These are phyloP conservation scores for Camponotus floridanus DNA, from an alignment of 1,140 invertebrate genomes.

Conservation along the genomic window DNA sequence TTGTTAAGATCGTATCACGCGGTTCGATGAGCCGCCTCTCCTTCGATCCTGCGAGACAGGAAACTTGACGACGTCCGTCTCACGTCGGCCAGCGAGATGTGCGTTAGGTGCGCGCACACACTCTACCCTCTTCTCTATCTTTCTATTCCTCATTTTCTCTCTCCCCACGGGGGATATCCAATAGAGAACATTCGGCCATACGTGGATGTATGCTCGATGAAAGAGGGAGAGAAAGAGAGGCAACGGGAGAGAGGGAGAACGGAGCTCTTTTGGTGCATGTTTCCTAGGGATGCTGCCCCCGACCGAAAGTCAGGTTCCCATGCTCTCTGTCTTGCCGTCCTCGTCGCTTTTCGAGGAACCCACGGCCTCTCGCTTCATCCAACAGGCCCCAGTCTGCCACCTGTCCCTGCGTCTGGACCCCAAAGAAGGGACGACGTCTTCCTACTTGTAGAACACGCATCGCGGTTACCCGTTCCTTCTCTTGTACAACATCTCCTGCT, in stretches of 20 bases:
- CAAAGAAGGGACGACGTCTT: conserved; percentile 78
- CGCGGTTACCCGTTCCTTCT: conserved; percentile 76
- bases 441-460: conserved; percentile 84
- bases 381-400: conserved; percentile 80
- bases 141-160: conserved; percentile 80
- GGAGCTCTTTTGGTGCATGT: conserved; percentile 72
- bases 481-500: conserved; percentile 18
- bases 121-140: conserved; percentile 70
- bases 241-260: not conserved
- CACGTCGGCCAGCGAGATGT: conserved; percentile 65
- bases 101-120: conserved; percentile 70
- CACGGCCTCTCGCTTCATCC: conserved; percentile 72
- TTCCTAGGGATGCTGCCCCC: conserved; percentile 85
- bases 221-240: conserved; percentile 34
- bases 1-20: conserved; percentile 69
- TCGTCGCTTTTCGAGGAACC: conserved; percentile 48
- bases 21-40: conserved; percentile 72
- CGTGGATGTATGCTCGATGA: conserved; percentile 32
- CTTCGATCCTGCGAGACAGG: conserved; percentile 67
- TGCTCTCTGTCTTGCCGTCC: conserved; percentile 77
- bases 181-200: conserved; percentile 40
- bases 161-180: conserved; percentile 56
- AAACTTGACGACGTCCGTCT: conserved; percentile 71
- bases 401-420: conserved; percentile 84
- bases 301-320: conserved; percentile 86